A percentile compares a stretch with the other conserved stretches of the same genome.
These are phyloP conservation scores for Drosophila melanica DNA, from an alignment of 1,140 invertebrate genomes.

Conservation along the genomic window DNA sequence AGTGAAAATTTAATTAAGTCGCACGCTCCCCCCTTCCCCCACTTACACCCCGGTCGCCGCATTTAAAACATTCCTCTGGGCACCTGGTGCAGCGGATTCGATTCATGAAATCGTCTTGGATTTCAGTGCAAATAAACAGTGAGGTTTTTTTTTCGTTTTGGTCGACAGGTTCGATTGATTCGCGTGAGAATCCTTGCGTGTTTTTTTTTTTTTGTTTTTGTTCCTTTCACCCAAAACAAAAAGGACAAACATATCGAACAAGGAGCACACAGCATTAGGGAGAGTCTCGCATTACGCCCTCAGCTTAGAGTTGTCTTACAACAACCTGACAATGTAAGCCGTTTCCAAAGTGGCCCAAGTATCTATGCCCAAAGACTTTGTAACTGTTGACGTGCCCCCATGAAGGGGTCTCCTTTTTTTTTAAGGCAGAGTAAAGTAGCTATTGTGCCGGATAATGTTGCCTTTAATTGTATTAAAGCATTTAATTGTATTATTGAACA, in stretches of 20 bases:
- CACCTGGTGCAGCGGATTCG: conserved; percentile 28
- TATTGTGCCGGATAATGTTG: conserved; percentile 54
- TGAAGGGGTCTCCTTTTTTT: conserved; percentile 1
- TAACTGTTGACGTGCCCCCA: conserved; percentile 50
- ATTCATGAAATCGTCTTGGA: conserved; percentile 70
- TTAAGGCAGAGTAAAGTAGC: background rate
- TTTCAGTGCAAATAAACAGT: conserved; percentile 76
- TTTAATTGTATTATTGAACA: conserved; percentile 38
- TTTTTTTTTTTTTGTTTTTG: conserved; percentile 28
- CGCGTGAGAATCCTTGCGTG: conserved; percentile 73
- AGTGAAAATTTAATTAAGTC: conserved; percentile 82
- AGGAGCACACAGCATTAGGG: conserved; percentile 1
- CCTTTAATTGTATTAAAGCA: conserved; percentile 44
- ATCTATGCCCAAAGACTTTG: conserved; percentile 48
- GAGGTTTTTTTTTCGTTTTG: no score
- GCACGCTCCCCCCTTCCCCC: conserved; percentile 22
- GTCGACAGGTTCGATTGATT: conserved; percentile 64
- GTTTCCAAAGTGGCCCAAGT: conserved; percentile 45
- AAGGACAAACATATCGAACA: conserved; percentile 48
- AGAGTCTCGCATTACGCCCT: conserved; percentile 70
- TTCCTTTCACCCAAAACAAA: conserved; percentile 46
- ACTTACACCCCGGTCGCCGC: conserved; percentile 3
- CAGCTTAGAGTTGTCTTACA: conserved; percentile 65
- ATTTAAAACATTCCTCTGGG: conserved; percentile 31
- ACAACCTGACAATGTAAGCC: conserved; percentile 41